Percentiles rank a stretch among this genome's conserved stretches.
Conservation (phyloP, 1,140 invertebrate genomes). For the Cecropterus lyciades region DNA sequence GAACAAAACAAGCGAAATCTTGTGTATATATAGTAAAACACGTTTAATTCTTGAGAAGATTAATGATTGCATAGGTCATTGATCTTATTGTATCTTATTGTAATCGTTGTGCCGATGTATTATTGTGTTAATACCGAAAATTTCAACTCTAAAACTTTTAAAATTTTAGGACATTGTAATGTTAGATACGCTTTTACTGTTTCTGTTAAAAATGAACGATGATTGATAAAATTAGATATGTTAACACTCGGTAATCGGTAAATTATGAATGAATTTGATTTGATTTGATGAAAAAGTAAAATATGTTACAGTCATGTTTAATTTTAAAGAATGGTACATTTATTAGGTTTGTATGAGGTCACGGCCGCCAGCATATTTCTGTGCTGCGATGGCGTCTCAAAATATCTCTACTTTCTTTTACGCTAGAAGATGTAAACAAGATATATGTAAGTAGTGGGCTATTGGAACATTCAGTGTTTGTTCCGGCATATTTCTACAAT, state of each 20-base stretch:
- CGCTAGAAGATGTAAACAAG: slow-evolving; percentile 30
- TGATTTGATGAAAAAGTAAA: too few species aligned
- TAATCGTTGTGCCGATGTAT: neutral
- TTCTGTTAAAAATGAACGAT: too few species aligned
- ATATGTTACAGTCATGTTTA: neutral
- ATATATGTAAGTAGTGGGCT: slow-evolving; percentile 5
- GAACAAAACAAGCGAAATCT: too few species aligned
- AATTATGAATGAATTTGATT: too few species aligned
- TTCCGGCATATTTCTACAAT: neutral
- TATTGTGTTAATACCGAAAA: neutral
- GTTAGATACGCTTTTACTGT: too few species aligned
- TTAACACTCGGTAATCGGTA: too few species aligned
- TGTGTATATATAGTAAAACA: neutral
- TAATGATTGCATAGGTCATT: neutral
- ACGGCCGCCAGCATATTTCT: slow-evolving; percentile 57
- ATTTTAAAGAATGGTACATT: slow-evolving; percentile 14
- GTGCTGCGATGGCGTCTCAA: slow-evolving; percentile 42
- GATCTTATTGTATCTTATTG: neutral
- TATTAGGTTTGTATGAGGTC: slow-evolving; percentile 45
- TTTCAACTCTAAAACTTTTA: too few species aligned
- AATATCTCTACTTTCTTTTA: slow-evolving; percentile 54
- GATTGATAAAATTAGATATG: too few species aligned
- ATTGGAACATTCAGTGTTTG: slow-evolving; percentile 4
- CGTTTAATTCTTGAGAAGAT: neutral
- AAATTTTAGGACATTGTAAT: too few species aligned